Conservation (phyloP, 2,888 invertebrate species). For the Drosophila ustulata region DNA sequence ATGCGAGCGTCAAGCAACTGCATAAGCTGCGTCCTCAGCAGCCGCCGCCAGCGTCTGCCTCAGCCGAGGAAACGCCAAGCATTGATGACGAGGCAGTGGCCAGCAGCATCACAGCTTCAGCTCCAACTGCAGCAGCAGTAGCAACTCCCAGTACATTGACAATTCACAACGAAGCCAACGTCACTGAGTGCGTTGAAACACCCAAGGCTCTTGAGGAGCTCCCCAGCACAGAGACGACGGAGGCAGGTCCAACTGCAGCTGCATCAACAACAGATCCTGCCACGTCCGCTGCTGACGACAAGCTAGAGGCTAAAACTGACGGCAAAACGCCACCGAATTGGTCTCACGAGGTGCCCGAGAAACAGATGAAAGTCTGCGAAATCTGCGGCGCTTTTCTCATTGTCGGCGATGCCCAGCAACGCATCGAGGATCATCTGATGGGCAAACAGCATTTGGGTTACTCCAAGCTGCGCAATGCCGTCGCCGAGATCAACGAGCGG, state of each 20-base stretch:
- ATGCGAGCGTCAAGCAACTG: slow-evolving; percentile 80
- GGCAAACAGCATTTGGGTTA: slow-evolving; percentile 99
- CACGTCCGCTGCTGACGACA: slow-evolving; percentile 20
- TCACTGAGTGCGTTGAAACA: slow-evolving; percentile 24
- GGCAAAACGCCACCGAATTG: slow-evolving; percentile 85
- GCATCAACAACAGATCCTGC: not conserved
- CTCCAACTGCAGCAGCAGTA: slow-evolving; percentile 8
- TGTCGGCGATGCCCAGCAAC: slow-evolving; percentile 98
- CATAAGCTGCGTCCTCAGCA: slow-evolving; percentile 25
- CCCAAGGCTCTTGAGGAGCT: slow-evolving; percentile 19
- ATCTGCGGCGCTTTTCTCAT: slow-evolving; percentile 99
- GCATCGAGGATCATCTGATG: slow-evolving; percentile 98
- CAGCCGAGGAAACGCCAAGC: slow-evolving; percentile 24
- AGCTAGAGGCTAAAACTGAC: slow-evolving; percentile 49
- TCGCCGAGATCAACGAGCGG: slow-evolving; percentile 88
- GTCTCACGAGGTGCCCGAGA: slow-evolving; percentile 95
- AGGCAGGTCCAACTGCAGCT: slow-evolving; percentile 9
- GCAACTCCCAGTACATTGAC: not conserved
- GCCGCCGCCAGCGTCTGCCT: slow-evolving; percentile 13
- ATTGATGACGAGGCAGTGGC: slow-evolving; percentile 40
- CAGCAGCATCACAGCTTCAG: slow-evolving; percentile 32
- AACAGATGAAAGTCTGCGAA: slow-evolving; percentile 99
- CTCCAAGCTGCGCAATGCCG: slow-evolving; percentile 89
- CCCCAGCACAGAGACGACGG: not conserved
- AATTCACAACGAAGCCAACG: slow-evolving; percentile 16